Conservation (phyloP, 2,888 invertebrate genomes). For the Congeria kusceri region DNA sequence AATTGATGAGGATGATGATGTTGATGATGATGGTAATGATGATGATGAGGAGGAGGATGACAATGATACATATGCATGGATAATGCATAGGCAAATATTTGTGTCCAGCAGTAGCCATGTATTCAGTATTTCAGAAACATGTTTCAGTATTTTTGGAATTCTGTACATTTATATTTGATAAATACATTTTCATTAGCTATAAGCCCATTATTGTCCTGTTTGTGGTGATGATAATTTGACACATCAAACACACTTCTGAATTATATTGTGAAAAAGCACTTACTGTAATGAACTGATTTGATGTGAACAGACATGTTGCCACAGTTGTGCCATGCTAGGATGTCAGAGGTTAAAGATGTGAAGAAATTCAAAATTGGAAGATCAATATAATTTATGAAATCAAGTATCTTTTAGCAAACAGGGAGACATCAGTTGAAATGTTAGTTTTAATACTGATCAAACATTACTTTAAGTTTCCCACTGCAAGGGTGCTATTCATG, state of each 20-base stretch:
- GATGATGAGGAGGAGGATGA: conserved; percentile 13
- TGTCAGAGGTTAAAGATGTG: neutral
- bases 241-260: too few species aligned
- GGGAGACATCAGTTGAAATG: conserved; percentile 22
- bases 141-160: too few species aligned
- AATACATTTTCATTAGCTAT: too few species aligned
- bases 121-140: too few species aligned
- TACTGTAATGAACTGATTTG: too few species aligned
- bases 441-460: conserved; percentile 19
- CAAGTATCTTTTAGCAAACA: conserved; percentile 40
- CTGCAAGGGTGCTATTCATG: too few species aligned
- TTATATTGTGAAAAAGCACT: too few species aligned
- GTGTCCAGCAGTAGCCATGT: too few species aligned
- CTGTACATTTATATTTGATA: too few species aligned
- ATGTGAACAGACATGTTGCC: too few species aligned
- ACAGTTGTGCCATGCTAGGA: too few species aligned
- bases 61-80: conserved; percentile 5
- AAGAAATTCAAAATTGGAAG: conserved; percentile 31
- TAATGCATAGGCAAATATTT: too few species aligned
- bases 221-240: conserved; percentile 9
- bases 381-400: conserved; percentile 43
- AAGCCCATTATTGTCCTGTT: neutral
- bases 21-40: conserved; percentile 15
- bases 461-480: neutral
- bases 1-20: neutral